Base-by-base conservation (phyloP, 2,113 vertebrate species). In the Boleophthalmus pectinirostris region DNA sequence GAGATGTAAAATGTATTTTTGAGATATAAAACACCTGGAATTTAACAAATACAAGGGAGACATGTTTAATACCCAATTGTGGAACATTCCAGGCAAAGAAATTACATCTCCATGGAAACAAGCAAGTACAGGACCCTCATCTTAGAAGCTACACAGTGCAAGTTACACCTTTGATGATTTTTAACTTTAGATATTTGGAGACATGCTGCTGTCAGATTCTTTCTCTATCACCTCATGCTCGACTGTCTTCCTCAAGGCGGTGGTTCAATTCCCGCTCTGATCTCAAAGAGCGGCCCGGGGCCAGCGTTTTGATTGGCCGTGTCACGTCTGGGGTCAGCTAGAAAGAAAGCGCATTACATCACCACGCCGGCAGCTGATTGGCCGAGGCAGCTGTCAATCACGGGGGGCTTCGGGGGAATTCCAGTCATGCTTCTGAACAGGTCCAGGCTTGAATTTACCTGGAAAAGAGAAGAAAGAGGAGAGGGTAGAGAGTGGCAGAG, bases 341-440 rank as follows among this genome's bases (percentile, higher is more conserved):
- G 23, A 60, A 6, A 25, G 45, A 2, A 12, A 7, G 47, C 10
- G 12, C 38, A 58, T 81, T 63, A 69, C 69, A 74, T 82, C 77
- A 83, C 29, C 1, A 18, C 69, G 64, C 71, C 75, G 56, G 46
- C 73, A 67, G 23, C 79, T 83, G 77, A 85, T 82, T 87, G 84
- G 84, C 56, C 71, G 18, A 43, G 72, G 74, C 81, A 81, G 84
- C 75, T 78, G 80, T 83, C 80, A 81, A 38, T 87, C 79, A 25
- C 72, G 77, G 80, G 80, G 75, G 75, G 78, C 86, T 82, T 73
- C 13, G 49, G 72, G 78, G 83, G 73, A 79, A 88, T 91, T 90
- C 90, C 88, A 70, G 71, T 38, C 68, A 66, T 79, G 75, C 66
- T 45, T 87, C 63, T 9, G 73, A 72, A 69, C 84, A 88, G 68